Percentiles rank a stretch among this genome's conserved stretches.
These are phyloP conservation scores for Lates japonicus DNA, from an alignment of 2,797 vertebrate species.

Conservation along the genomic window DNA sequence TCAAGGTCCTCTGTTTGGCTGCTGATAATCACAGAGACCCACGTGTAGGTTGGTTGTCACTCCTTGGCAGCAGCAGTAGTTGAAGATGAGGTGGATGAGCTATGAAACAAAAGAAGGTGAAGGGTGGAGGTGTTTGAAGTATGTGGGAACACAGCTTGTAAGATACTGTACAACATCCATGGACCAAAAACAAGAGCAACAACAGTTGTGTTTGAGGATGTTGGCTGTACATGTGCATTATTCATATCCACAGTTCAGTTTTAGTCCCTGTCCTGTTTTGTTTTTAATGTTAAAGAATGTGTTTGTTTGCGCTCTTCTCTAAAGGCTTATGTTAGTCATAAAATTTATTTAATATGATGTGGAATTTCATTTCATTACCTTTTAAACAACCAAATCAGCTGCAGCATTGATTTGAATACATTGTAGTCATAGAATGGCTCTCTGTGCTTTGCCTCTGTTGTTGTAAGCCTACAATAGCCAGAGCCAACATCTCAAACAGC, in stretches of 20 bases:
- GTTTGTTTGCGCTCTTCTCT: slow-evolving; percentile 20
- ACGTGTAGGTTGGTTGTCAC: neutral
- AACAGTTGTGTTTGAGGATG: slow-evolving; percentile 10
- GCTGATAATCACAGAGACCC: neutral
- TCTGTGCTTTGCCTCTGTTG: slow-evolving; percentile 10
- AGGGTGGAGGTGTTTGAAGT: slow-evolving; percentile 18
- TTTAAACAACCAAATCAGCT: slow-evolving; percentile 1
- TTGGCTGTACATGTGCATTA: slow-evolving; percentile 11
- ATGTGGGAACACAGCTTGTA: slow-evolving; percentile 14
- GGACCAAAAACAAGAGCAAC: slow-evolving; percentile 67
- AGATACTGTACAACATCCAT: slow-evolving; percentile 14
- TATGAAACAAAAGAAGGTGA: neutral
- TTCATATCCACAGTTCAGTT: slow-evolving; percentile 18
- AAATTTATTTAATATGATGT: slow-evolving; percentile 38
- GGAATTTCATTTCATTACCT: slow-evolving; percentile 9
- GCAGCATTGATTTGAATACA: neutral
- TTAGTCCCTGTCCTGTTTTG: slow-evolving; percentile 2
- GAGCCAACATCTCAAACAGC: slow-evolving; percentile 14
- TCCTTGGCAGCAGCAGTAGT: slow-evolving; percentile 25
- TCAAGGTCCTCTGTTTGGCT: neutral
- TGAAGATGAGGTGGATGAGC: slow-evolving; percentile 38
- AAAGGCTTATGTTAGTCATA: neutral
- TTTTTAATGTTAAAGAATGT: neutral
- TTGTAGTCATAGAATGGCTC: neutral
- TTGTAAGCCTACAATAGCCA: neutral